A percentile compares a stretch with the other conserved stretches of the same genome.
Evolutionary conservation across 2,113 vertebrate genomes (phyloP).

Genomic region (Mastomys coucha): DNA sequence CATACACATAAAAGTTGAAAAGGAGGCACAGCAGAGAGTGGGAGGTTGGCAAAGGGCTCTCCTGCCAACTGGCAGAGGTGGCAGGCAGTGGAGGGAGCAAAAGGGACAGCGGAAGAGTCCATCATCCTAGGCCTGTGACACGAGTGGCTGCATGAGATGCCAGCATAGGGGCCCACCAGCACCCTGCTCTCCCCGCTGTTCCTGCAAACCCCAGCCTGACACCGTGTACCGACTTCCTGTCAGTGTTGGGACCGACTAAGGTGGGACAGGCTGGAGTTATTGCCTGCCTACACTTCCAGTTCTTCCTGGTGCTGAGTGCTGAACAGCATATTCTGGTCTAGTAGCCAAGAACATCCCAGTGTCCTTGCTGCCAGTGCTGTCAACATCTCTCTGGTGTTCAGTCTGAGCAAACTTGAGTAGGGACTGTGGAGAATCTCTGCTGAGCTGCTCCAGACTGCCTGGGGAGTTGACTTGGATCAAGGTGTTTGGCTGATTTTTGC

Average conservation of each 20-base stretch:
- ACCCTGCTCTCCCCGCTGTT: neutral
- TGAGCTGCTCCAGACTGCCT: neutral
- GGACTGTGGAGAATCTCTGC: neutral
- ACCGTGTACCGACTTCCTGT: neutral
- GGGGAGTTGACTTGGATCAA: neutral
- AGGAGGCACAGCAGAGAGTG: fast-evolving
- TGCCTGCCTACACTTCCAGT: neutral
- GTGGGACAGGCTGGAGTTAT: neutral
- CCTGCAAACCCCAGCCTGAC: neutral
- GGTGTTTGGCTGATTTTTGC: neutral
- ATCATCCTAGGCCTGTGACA: neutral
- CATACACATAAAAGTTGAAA: neutral
- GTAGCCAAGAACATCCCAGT: neutral
- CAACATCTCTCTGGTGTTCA: neutral
- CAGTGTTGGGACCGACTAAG: neutral
- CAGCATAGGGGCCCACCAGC: neutral
- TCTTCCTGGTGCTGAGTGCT: neutral
- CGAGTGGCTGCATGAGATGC: neutral
- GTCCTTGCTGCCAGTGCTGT: neutral
- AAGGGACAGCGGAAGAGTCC: neutral
- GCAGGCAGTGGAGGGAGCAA: neutral
- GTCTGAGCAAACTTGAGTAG: neutral
- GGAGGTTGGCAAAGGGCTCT: neutral
- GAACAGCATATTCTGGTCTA: neutral
- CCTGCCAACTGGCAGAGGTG: neutral